Evolutionary conservation across 1,140 invertebrate species (phyloP), one percentile per base, ranked within the genome.

Genomic region (Neodiprion fabricii): DNA sequence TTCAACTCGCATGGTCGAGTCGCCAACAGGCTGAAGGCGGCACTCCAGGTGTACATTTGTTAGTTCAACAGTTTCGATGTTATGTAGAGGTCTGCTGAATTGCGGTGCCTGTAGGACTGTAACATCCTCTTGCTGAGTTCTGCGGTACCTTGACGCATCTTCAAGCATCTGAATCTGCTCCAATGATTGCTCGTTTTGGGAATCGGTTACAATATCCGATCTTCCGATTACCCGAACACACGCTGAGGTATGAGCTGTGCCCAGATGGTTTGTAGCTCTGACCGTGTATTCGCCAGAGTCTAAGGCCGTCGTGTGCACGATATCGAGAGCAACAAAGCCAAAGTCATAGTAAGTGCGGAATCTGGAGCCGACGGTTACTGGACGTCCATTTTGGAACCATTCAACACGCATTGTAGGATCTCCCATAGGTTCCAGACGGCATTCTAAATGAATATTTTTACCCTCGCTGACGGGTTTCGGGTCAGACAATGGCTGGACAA

Each of bases 291-390:
- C 96, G 61, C 98, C 98, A 48, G 96, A 95, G 87, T 99, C 98
- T 48, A 94, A 88, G 14, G 94, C 92, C 47, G 95, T 95, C 0
- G 95, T 92, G 82, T 97, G 94, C 72, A 97, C 92, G 66, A 98
- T 97, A 80, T 98, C 96, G 72, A 98, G 85, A 70, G 96, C 95
- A 40, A 98, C 95, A 81, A 96, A 97, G 12, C 97, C 97, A 85
- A 98, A 98, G 81, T 98, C 96, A 79, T 97, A 96, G 81, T 98
- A 97, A n/a, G 96, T 98, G 83, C 95, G 93, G 87, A 98, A 97
- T 81, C 97, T 91, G 7, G 96, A 97, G 69, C 95, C 95, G 73
- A 97, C 94, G 9, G 95, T 96, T 0, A 97, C 91, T 10, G 95
- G 93, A 79, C 92, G 92, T 48, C 96, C 97, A 88, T 98, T 98